Evolutionary conservation across 2,888 invertebrate genomes (phyloP).

Genomic region (Xanthorhoe designata): DNA sequence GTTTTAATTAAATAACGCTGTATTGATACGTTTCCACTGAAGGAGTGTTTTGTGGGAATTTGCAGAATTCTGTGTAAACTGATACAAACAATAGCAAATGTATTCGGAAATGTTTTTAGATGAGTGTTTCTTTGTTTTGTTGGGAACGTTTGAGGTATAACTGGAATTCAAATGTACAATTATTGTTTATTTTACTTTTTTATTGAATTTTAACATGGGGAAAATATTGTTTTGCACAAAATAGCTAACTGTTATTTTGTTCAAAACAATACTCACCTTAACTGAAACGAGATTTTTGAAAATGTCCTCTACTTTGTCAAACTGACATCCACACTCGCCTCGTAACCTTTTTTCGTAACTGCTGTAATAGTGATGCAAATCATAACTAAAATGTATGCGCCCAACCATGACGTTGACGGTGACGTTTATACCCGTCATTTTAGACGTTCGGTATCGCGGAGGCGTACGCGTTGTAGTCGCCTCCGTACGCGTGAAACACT

Average conservation of each 20-base stretch:
- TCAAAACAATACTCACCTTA: no score
- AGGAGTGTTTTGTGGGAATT: conserved; percentile 5
- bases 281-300: neutral
- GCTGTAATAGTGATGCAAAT: neutral
- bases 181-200: neutral
- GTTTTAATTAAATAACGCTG: conserved; percentile 30
- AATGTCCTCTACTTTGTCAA: no score
- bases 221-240: neutral
- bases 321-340: no score
- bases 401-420: no score
- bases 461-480: no score
- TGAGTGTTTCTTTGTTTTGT: neutral
- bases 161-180: neutral
- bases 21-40: conserved; percentile 9
- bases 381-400: no score
- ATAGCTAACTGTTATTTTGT: neutral
- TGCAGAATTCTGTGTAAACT: neutral
- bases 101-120: neutral
- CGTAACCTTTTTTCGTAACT: no score
- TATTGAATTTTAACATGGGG: neutral
- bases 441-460: no score
- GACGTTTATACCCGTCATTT: no score
- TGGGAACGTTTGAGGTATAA: neutral
- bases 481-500: no score
- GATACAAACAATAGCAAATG: neutral